Conservation (phyloP, 2,797 vertebrate genomes). For the Dicrostonyx torquatus region DNA sequence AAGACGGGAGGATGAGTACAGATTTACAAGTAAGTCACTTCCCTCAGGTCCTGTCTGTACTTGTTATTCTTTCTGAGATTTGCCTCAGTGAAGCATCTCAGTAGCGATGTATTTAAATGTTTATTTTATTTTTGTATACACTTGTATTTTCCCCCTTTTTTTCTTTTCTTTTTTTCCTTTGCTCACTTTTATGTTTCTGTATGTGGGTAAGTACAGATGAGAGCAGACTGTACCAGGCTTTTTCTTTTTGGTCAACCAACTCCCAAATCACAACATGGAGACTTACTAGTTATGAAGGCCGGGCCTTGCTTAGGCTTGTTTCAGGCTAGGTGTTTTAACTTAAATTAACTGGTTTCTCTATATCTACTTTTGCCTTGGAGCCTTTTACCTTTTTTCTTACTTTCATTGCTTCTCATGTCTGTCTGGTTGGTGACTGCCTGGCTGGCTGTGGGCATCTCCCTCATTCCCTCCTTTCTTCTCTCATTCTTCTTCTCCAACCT, state of each 20-base stretch:
- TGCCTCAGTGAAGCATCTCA: constrained; percentile 54
- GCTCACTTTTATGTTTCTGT: background rate
- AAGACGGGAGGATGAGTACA: constrained; percentile 99
- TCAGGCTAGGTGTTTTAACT: background rate
- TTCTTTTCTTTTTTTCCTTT: background rate
- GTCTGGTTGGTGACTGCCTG: background rate
- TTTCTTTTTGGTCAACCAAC: background rate
- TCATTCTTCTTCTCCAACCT: background rate
- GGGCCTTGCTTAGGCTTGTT: background rate
- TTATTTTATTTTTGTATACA: no score
- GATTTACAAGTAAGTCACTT: constrained; percentile 98
- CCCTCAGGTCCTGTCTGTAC: constrained; percentile 84
- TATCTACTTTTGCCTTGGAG: background rate
- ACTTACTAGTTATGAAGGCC: background rate
- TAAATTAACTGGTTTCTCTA: background rate
- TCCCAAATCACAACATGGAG: background rate
- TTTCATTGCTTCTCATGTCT: background rate
- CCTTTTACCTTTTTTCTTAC: background rate
- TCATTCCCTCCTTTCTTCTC: background rate
- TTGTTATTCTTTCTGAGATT: constrained; percentile 62
- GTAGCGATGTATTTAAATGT: background rate
- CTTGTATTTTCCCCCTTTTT: background rate
- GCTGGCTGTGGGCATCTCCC: background rate
- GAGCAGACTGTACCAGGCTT: background rate
- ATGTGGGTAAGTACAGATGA: background rate